Evolutionary conservation across 1,140 invertebrate species (phyloP).

Genomic region (Telenomus remus): DNA sequence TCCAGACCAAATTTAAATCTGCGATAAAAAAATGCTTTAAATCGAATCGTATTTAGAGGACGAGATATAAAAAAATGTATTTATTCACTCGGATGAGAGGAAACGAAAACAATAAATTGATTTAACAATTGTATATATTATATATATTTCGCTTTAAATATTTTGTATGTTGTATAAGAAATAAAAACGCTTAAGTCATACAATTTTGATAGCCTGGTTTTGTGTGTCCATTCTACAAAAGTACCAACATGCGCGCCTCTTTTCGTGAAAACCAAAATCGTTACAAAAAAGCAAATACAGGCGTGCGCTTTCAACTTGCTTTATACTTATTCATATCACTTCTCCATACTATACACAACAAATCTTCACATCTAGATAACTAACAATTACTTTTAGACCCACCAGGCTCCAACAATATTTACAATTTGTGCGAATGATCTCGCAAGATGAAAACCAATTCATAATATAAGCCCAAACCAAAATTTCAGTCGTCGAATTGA

Average conservation of each 20-base stretch:
- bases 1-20: slow-evolving; percentile 7
- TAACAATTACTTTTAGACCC: not conserved
- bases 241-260: slow-evolving; percentile 4
- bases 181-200: slow-evolving; percentile 43
- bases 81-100: slow-evolving; percentile 10
- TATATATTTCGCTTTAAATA: slow-evolving; percentile 45
- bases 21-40: too few species aligned
- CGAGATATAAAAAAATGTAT: slow-evolving; percentile 7
- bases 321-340: too few species aligned
- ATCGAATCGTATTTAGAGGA: too few species aligned
- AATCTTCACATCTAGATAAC: too few species aligned
- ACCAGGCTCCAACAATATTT: slow-evolving; percentile 39
- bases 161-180: slow-evolving; percentile 53
- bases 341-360: too few species aligned
- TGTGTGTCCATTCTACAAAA: slow-evolving; percentile 11
- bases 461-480: slow-evolving; percentile 1
- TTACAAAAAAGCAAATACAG: slow-evolving; percentile 18
- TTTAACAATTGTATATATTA: slow-evolving; percentile 33
- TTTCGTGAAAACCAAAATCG: not conserved
- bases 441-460: slow-evolving; percentile 2
- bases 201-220: slow-evolving; percentile 14
- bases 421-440: slow-evolving; percentile 34
- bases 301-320: slow-evolving; percentile 5
- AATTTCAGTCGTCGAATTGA: slow-evolving; percentile 27
- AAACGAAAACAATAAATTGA: slow-evolving; percentile 14